A percentile compares a stretch with the other conserved stretches of the same genome.
These are phyloP conservation scores for Megaceryle alcyon DNA, from an alignment of 2,797 vertebrate genomes.

Conservation along the genomic window DNA sequence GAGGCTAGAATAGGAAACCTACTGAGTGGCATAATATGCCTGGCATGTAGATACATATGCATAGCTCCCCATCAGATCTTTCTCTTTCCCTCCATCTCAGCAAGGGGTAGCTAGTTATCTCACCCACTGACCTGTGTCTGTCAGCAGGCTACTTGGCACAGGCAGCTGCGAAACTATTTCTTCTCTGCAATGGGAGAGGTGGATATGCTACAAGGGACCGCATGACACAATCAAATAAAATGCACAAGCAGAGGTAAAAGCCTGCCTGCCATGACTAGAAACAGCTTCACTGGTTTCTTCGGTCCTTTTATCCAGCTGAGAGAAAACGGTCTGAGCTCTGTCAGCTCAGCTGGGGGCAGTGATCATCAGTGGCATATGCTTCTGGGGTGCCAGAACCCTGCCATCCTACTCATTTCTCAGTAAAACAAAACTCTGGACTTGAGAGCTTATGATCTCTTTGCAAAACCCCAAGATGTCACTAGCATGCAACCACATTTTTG, in stretches of 20 bases:
- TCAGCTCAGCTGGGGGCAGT: background rate
- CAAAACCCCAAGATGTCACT: background rate
- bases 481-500: background rate
- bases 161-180: background rate
- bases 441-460: background rate
- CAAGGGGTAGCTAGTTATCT: conserved; percentile 44
- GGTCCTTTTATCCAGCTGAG: conserved; percentile 15
- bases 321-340: background rate
- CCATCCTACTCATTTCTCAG: background rate
- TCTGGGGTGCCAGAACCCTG: background rate
- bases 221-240: conserved; percentile 5
- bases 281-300: background rate
- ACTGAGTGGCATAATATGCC: conserved; percentile 1
- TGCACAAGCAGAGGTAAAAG: background rate
- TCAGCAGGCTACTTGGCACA: conserved; percentile 9
- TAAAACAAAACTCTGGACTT: background rate
- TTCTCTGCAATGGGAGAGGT: background rate
- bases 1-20: background rate
- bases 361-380: background rate
- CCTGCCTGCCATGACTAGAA: background rate
- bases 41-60: conserved; percentile 36
- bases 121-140: conserved; percentile 55
- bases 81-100: conserved; percentile 16
- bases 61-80: conserved; percentile 16
- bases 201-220: background rate